Evolutionary conservation across 2,113 vertebrate species (phyloP).

Genomic region (Terrapene triunguis): DNA sequence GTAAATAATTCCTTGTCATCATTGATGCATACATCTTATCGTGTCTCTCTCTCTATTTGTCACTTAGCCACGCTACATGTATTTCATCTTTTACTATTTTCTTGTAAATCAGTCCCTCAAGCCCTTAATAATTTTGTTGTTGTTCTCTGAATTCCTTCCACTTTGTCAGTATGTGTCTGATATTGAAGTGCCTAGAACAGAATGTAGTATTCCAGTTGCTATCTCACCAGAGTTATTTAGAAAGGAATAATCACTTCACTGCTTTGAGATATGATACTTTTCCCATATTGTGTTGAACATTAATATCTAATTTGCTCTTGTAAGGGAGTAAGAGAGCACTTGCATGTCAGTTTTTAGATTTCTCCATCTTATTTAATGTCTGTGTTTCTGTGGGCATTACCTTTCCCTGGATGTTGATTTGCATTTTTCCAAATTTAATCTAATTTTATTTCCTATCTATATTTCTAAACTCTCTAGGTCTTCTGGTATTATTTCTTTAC

Average conservation of each 20-base stretch:
- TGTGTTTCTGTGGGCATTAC: conserved; percentile 65
- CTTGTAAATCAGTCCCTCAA: background rate
- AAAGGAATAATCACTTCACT: conserved; percentile 20
- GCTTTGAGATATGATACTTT: conserved; percentile 14
- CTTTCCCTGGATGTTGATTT: conserved; percentile 36
- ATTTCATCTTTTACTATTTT: background rate
- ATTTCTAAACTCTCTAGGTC: conserved; percentile 73
- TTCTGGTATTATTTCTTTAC: conserved; percentile 73
- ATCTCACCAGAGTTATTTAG: background rate
- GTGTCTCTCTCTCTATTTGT: background rate
- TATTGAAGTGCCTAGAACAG: background rate
- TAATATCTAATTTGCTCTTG: conserved; percentile 29
- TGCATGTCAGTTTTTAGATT: conserved; percentile 31
- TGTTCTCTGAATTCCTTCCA: background rate
- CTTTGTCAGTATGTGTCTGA: background rate
- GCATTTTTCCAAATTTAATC: conserved; percentile 42
- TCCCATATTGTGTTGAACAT: conserved; percentile 35
- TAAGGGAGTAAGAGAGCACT: conserved; percentile 56
- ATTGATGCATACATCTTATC: background rate
- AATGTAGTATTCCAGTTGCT: background rate
- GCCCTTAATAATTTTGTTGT: background rate
- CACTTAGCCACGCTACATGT: background rate
- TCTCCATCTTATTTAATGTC: conserved; percentile 48
- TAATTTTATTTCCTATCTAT: conserved; percentile 68
- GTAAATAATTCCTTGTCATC: background rate